Base-by-base conservation (phyloP, 2,113 vertebrate species). In the Caranx ignobilis region DNA sequence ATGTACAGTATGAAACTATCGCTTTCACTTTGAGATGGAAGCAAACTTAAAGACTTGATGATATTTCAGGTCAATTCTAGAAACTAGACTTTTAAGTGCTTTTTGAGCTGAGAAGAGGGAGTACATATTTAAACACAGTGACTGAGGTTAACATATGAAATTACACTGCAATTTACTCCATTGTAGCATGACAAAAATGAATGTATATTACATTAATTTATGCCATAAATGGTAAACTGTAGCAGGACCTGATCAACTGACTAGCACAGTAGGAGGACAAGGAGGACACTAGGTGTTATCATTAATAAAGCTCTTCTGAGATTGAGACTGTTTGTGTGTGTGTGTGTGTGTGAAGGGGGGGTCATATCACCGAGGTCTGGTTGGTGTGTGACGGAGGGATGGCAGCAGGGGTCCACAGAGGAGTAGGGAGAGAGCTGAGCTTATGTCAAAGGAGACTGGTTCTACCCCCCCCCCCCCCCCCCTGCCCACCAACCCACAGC, bases 341-440 rank as follows among this genome's bases (percentile, higher is more conserved):
- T 43, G 37, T 70, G 16, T 8, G 37, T 37, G 37, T 4, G 37
- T 37, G 37, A 13, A 35, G 57, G 41, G 55, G 6, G 67, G 50
- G 11, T 67, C 64, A 54, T 73, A 83, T 87, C 61, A 83, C 69
- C 34, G 52, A 70, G 26, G 52, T 73, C 69, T 87, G 55, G 62
- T 66, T 86, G 59, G 75, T 91, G 71, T 76, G 79, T 77, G 82
- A 87, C 69, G 65, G 75, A 76, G 75, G 81, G 77, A 69, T 86
- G 87, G 75, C 84, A 91, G 86, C 88, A 71, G 88, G 86, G 79
- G 90, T 87, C 77, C 84, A 83, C 62, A 60, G 34, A 82, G 59
- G 56, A 83, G 70, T 75, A 77, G 73, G 32, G 63, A 75, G 54
- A 81, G 78, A 79, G 70, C 66, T 81, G 19, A 77, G 78, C 59